These are phyloP conservation scores for Andricus curvator DNA, from an alignment of 2,888 invertebrate genomes.

Conservation along the genomic window DNA sequence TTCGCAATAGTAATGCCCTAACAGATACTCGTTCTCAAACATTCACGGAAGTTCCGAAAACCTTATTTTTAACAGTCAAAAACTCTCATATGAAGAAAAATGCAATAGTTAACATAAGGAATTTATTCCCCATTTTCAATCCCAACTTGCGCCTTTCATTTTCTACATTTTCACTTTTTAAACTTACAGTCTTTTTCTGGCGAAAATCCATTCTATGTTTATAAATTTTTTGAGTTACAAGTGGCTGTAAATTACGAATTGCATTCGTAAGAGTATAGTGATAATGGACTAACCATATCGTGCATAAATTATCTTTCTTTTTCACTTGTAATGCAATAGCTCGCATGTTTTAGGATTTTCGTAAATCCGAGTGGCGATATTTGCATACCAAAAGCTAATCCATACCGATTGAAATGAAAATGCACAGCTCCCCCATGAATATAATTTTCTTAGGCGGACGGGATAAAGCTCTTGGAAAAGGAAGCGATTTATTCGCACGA, in stretches of 20 bases:
- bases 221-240: no score
- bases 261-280: no score
- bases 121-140: neutral
- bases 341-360: conserved; percentile 61
- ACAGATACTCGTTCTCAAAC: neutral
- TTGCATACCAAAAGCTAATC: conserved; percentile 72
- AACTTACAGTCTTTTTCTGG: no score
- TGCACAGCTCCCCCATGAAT: conserved; percentile 59
- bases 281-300: neutral
- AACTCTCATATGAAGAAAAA: neutral
- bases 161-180: neutral
- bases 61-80: neutral
- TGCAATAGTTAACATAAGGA: neutral
- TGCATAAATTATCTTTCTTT: neutral
- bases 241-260: no score
- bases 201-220: no score
- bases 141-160: neutral
- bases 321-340: conserved; percentile 2
- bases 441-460: conserved; percentile 52
- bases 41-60: neutral
- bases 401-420: conserved; percentile 69
- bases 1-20: neutral
- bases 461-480: conserved; percentile 75
- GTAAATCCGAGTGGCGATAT: conserved; percentile 63
- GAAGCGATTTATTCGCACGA: conserved; percentile 47